Percentiles rank a stretch among this genome's conserved stretches.
These are phyloP conservation scores for Drosophila merina DNA, from an alignment of 2,888 invertebrate genomes.

Conservation along the genomic window DNA sequence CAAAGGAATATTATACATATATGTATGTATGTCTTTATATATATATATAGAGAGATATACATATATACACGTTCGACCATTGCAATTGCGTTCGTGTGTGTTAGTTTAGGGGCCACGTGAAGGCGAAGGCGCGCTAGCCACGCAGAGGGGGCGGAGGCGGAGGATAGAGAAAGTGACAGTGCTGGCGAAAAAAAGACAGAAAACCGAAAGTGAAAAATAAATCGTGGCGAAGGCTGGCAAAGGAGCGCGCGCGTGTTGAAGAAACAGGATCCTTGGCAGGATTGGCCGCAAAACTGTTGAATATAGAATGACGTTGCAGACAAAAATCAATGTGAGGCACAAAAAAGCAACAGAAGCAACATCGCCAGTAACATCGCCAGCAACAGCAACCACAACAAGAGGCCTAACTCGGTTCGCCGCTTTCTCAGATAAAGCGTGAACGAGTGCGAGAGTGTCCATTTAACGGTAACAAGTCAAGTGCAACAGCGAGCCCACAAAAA, in stretches of 20 bases:
- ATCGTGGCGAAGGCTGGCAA: not conserved
- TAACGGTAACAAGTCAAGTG: constrained; percentile 11
- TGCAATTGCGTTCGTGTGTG: constrained; percentile 29
- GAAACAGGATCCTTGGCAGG: constrained; percentile 17
- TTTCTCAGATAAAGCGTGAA: constrained; percentile 26
- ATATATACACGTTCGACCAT: constrained; percentile 6
- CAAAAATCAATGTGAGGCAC: constrained; percentile 77
- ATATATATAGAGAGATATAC: not conserved
- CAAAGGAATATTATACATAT: not conserved
- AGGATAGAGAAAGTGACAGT: constrained; percentile 31
- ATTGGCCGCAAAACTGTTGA: constrained; percentile 74
- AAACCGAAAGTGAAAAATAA: constrained; percentile 43
- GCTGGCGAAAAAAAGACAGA: constrained; percentile 20
- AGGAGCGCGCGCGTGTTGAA: not conserved
- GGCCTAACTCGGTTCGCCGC: constrained; percentile 36
- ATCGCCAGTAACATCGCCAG: constrained; percentile 2
- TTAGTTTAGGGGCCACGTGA: constrained; percentile 63
- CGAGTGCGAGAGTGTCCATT: constrained; percentile 24
- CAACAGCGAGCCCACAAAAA: constrained; percentile 13
- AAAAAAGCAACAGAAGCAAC: constrained; percentile 58
- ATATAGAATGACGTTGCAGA: constrained; percentile 80
- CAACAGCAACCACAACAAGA: constrained; percentile 24
- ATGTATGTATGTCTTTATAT: not conserved
- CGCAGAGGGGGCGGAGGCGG: constrained; percentile 3
- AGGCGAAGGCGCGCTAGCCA: constrained; percentile 52